Conservation (phyloP, 2,113 vertebrate genomes). For the Etheostoma cragini region DNA sequence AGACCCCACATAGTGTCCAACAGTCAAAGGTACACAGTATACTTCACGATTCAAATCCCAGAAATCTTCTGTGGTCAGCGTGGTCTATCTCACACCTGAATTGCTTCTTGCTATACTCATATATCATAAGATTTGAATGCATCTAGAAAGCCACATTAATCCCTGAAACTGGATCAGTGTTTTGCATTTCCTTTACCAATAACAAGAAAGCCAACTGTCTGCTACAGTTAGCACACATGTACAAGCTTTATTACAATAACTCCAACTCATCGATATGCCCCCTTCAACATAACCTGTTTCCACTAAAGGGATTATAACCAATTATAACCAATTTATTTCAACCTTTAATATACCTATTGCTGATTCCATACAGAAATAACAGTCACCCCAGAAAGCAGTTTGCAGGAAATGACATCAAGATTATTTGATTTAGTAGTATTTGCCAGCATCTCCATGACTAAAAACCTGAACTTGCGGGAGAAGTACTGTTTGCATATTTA, state of each 20-base stretch:
- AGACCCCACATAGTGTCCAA: neutral
- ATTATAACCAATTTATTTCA: neutral
- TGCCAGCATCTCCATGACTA: neutral
- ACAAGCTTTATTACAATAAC: neutral
- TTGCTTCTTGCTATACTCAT: slow-evolving; percentile 8
- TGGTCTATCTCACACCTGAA: neutral
- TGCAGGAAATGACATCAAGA: neutral
- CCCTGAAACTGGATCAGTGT: neutral
- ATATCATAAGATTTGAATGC: neutral
- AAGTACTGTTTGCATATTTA: neutral
- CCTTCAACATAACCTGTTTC: neutral
- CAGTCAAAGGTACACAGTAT: neutral
- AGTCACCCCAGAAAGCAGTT: neutral
- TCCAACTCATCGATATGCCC: neutral
- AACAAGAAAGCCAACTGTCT: neutral
- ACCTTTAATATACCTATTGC: neutral
- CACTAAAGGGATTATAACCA: neutral
- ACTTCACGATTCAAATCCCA: neutral
- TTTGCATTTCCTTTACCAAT: slow-evolving; percentile 6
- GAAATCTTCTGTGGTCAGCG: neutral
- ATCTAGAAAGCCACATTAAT: neutral
- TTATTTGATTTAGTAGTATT: neutral
- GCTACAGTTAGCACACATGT: neutral
- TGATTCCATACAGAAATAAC: neutral
- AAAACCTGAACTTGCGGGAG: neutral